Evolutionary conservation across 1,140 invertebrate genomes (phyloP), one percentile per base, ranked within the genome.

Genomic region (Leptoteleia sp.): DNA sequence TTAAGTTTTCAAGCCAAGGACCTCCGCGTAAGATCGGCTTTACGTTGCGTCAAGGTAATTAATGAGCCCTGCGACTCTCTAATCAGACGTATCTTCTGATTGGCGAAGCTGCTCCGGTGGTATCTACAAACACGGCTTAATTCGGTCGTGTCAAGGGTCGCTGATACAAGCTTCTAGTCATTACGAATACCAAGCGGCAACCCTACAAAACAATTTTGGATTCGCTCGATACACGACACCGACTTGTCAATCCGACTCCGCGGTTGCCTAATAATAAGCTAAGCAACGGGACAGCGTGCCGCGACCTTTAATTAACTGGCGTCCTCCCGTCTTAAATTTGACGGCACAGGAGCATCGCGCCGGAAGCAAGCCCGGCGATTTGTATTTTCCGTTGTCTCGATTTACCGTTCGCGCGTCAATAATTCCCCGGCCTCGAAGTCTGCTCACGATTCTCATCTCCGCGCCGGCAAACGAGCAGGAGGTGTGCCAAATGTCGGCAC

Each of bases 1-100:
- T 76, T 64, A 82, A 79, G 62, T 84, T 80, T 81, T 80, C 75
- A 73, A 47, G 52, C 64, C 48, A 76, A 75, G 76, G 61, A 79
- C 50, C 45, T 22, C 31, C 35, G 48, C 38, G 42, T 59, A 77
- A 82, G 81, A 84, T 84, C 72, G 82, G 77, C 76, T 59, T 47
- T 57, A 37, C 13, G 45, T 47, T 75, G 62, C 64, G 42, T 68
- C 48, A 47, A 38, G 82, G 38, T 84, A 85, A 85, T 84, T 84
- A 86, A 86, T 81, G 82, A 85, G 81, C 73, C 79, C 61, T 59
- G 50, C 75, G 71, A 80, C 76, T 83, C 85, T 88, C 80, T 87
- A 87, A 87, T 88, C 86, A 88, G 81, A 84, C 83, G 81, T 81
- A 83, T 77, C 79, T 85, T 83, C 72, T 84, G 84, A 87, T 83